A percentile compares a stretch with the other conserved stretches of the same genome.
These are phyloP conservation scores for Pedetes capensis DNA, from an alignment of 2,113 vertebrate genomes.

Conservation along the genomic window DNA sequence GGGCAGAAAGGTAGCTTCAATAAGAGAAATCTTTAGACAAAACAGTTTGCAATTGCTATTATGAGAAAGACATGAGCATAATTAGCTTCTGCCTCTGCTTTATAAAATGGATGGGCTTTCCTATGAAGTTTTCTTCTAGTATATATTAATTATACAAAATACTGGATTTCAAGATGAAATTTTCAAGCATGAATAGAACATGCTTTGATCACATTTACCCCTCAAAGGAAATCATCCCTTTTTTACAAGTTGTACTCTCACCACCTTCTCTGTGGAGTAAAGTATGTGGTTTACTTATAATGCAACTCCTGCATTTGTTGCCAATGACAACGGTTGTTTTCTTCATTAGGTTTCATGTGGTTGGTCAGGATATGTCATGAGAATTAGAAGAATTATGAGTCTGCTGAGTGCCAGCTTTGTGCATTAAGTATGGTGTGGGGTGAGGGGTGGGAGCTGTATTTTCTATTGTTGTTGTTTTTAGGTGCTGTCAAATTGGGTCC, in stretches of 20 bases:
- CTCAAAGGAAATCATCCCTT: neutral
- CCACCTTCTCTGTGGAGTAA: neutral
- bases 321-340: slow-evolving; percentile 51
- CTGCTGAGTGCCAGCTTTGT: slow-evolving; percentile 33
- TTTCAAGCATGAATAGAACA: no score
- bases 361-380: slow-evolving; percentile 65
- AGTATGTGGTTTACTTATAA: slow-evolving; percentile 44
- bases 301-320: slow-evolving; percentile 39
- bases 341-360: slow-evolving; percentile 60
- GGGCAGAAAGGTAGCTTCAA: neutral
- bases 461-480: neutral
- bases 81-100: neutral
- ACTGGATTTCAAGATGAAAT: neutral
- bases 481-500: no score
- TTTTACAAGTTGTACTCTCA: neutral
- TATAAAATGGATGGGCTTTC: neutral
- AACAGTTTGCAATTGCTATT: neutral
- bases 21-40: neutral
- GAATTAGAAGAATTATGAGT: slow-evolving; percentile 50
- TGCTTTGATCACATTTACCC: neutral
- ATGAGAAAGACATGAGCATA: neutral
- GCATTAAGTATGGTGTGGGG: neutral
- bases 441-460: neutral
- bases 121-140: neutral
- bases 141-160: neutral